These are phyloP conservation scores for Tethea ocularis DNA, from an alignment of 2,888 invertebrate genomes.

Conservation along the genomic window DNA sequence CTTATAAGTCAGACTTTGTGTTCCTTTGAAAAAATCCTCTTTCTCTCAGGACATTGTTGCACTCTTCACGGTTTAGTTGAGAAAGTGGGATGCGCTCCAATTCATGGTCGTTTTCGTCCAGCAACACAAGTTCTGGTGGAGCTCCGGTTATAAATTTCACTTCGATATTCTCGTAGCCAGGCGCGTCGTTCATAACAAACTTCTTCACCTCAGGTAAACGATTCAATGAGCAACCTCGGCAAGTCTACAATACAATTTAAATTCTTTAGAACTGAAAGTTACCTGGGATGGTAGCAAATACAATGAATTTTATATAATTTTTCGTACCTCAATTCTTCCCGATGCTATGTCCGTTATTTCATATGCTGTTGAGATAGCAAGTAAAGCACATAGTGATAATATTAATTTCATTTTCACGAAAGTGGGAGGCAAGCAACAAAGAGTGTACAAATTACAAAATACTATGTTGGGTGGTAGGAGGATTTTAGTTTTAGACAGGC, in stretches of 20 bases:
- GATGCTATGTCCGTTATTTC: conserved; percentile 63
- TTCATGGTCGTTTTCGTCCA: conserved; percentile 82
- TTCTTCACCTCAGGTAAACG: conserved; percentile 86
- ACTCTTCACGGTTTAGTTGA: conserved; percentile 83
- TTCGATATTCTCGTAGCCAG: conserved; percentile 83
- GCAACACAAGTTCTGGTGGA: conserved; percentile 85
- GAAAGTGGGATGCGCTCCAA: conserved; percentile 85
- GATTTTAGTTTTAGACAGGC: too few species aligned
- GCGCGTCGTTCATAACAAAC: conserved; percentile 88
- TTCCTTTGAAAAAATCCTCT: conserved; percentile 82
- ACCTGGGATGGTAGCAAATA: too few species aligned
- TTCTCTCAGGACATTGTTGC: conserved; percentile 85
- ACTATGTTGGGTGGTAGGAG: too few species aligned
- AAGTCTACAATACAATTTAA: conserved; percentile 79
- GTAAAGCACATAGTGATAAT: conserved; percentile 35
- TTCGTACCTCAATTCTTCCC: conserved; percentile 73
- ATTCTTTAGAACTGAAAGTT: conserved; percentile 5
- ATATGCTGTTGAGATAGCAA: conserved; percentile 47
- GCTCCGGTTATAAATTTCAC: conserved; percentile 88
- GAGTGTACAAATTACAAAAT: too few species aligned
- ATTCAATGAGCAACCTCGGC: conserved; percentile 87
- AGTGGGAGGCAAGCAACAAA: too few species aligned
- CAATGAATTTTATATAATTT: too few species aligned
- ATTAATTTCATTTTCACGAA: conserved; percentile 40
- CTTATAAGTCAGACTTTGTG: conserved; percentile 73